Evolutionary conservation across 2,888 invertebrate species (phyloP).

Genomic region (Dysmachus trigonus): DNA sequence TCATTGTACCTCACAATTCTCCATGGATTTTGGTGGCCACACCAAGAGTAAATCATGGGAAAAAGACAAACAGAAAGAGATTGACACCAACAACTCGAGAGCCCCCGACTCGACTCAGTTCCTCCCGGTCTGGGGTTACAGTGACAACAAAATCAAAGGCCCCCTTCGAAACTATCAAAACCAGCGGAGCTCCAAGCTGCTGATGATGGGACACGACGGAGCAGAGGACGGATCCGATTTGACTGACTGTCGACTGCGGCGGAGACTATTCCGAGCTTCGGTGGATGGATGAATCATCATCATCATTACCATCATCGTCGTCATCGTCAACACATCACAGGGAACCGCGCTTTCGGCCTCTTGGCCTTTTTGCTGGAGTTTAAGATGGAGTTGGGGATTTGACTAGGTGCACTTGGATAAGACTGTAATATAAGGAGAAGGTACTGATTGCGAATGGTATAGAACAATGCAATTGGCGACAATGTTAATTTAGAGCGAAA

Average conservation of each 20-base stretch:
- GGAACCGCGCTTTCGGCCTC: not conserved
- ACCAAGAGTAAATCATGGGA: not conserved
- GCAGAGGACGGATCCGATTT: not conserved
- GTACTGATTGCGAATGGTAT: not conserved
- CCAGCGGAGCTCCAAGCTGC: not conserved
- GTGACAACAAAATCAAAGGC: not conserved
- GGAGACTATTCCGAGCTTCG: not conserved
- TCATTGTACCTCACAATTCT: not conserved
- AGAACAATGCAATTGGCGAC: not conserved
- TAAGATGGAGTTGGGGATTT: not conserved
- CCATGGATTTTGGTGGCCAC: not conserved
- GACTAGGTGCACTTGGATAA: not conserved
- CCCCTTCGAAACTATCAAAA: not conserved
- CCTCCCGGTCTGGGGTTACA: not conserved
- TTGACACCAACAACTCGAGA: not conserved
- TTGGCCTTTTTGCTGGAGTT: not conserved
- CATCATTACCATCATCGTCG: not conserved
- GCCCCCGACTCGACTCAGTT: not conserved
- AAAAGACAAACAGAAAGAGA: not conserved
- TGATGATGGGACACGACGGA: not conserved
- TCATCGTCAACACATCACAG: not conserved
- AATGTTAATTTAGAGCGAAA: not conserved
- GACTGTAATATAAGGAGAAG: not conserved
- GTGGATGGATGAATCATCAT: not conserved
- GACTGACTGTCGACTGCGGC: not conserved